Conservation (phyloP, 2,888 invertebrate genomes). For the Camponotus fellah region DNA sequence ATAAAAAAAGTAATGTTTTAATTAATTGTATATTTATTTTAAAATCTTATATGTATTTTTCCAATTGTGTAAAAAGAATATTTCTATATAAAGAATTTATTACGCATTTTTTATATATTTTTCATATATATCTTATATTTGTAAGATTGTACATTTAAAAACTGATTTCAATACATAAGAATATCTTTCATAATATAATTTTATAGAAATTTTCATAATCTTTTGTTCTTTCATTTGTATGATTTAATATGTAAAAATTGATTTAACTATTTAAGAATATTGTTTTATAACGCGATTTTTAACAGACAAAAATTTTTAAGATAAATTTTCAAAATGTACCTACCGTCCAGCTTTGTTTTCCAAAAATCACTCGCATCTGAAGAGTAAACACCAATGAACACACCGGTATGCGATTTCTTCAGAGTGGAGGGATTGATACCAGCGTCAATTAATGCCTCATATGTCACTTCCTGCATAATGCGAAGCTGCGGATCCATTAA, state of each 20-base stretch:
- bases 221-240: neutral
- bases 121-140: too few relatives aligned
- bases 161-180: too few relatives aligned
- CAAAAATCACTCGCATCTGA: constrained; percentile 97
- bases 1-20: too few relatives aligned
- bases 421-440: constrained; percentile 94
- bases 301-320: neutral
- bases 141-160: too few relatives aligned
- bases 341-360: constrained; percentile 93
- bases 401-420: constrained; percentile 96
- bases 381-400: constrained; percentile 97
- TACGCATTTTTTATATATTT: too few relatives aligned
- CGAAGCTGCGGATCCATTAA: constrained; percentile 97
- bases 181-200: too few relatives aligned
- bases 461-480: constrained; percentile 95
- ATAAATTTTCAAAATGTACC: neutral
- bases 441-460: constrained; percentile 97
- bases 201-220: too few relatives aligned
- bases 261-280: too few relatives aligned
- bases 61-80: too few relatives aligned
- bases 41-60: too few relatives aligned
- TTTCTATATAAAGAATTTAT: too few relatives aligned
- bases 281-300: neutral
- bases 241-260: neutral
- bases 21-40: too few relatives aligned